phyloP scores from a whole-genome alignment of 1,140 invertebrate species.

The Ganaspis sp. region DNA sequence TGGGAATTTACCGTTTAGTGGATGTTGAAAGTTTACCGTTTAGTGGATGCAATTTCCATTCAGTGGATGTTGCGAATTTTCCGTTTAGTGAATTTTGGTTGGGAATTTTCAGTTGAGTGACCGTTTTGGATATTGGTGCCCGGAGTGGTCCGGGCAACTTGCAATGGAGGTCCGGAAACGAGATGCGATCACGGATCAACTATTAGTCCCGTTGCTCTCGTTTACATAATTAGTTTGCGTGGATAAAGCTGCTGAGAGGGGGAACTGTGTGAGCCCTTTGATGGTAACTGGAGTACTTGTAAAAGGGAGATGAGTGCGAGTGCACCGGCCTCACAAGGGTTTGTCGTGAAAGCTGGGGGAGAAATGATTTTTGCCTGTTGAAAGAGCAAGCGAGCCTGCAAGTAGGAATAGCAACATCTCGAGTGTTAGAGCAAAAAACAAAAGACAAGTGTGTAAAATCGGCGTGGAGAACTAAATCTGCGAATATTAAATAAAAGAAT shows the following conservation, averaged over 20 bases:
- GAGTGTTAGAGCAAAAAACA: conserved; percentile 23
- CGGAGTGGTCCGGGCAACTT: background rate
- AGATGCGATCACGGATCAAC: conserved; percentile 57
- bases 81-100: too few relatives aligned
- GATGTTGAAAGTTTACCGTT: background rate
- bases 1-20: background rate
- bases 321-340: conserved; percentile 39
- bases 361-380: conserved; percentile 27
- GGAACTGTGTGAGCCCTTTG: conserved; percentile 14
- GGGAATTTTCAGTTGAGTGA: too few relatives aligned
- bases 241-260: conserved; percentile 26
- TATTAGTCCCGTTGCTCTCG: conserved; percentile 53
- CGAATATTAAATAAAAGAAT: too few relatives aligned
- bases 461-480: too few relatives aligned
- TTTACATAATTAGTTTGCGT: conserved; percentile 58
- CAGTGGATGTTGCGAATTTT: background rate
- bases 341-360: conserved; percentile 32
- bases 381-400: conserved; percentile 24
- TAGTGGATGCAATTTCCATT: background rate
- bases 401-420: background rate
- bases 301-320: conserved; percentile 10
- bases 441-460: too few relatives aligned
- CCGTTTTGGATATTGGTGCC: background rate
- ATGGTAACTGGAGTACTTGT: conserved; percentile 23
- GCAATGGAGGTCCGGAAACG: conserved; percentile 3